These are phyloP conservation scores for Chiloscyllium punctatum DNA, from an alignment of 2,797 vertebrate species.

Conservation along the genomic window DNA sequence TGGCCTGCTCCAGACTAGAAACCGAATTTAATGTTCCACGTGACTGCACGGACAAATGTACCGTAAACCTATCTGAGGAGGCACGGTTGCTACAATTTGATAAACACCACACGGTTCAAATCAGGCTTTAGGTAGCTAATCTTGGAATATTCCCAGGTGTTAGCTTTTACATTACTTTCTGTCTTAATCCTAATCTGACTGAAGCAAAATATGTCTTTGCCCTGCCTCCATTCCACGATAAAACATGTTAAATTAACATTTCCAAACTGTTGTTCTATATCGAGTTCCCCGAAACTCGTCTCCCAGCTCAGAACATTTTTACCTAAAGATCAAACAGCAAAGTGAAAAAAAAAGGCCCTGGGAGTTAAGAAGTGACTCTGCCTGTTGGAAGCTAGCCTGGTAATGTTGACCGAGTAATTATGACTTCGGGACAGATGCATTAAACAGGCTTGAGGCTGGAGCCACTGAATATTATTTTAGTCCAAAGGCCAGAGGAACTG, in stretches of 20 bases:
- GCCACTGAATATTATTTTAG: conserved; percentile 85
- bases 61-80: background rate
- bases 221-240: conserved; percentile 60
- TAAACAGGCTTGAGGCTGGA: conserved; percentile 81
- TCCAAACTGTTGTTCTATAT: conserved; percentile 53
- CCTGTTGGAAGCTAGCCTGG: conserved; percentile 72
- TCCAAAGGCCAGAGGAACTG: conserved; percentile 69
- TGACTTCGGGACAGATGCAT: conserved; percentile 82
- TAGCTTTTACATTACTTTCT: background rate
- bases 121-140: background rate
- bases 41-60: background rate
- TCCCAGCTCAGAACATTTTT: conserved; percentile 53
- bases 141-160: too few species aligned
- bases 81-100: background rate
- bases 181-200: background rate
- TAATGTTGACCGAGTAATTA: conserved; percentile 81
- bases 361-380: conserved; percentile 64
- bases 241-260: conserved; percentile 63
- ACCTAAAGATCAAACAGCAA: conserved; percentile 77
- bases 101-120: too few species aligned
- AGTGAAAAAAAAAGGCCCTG: conserved; percentile 61
- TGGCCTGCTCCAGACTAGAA: background rate
- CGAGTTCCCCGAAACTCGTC: background rate
- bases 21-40: background rate
- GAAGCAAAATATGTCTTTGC: conserved; percentile 43